Base-by-base conservation (phyloP, 2,113 vertebrate genomes). In the Zingel zingel region DNA sequence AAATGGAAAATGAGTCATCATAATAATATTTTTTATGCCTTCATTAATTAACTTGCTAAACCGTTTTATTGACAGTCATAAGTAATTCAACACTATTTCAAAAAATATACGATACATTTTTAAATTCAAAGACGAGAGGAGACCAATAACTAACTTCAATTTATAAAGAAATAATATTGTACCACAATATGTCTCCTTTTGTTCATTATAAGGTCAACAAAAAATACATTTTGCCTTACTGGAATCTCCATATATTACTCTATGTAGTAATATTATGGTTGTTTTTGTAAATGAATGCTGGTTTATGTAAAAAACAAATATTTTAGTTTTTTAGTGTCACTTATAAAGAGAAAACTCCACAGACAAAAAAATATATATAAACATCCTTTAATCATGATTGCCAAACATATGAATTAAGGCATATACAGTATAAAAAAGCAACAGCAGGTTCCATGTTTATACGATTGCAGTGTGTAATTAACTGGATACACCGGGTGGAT, bases 331-430 rank as follows among this genome's bases (percentile, higher is more conserved):
- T 5, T 54, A 43, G 4, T 18, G 7, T 63, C 16, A 62, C 36
- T 36, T 27, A 1, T 13, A 2, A 62, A 74, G 23, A 74, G 15
- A 79, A 80, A 30, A 36, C 2, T 48, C 13, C 69, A 54, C 43
- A 1, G 0, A 82, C 8, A 68, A 79, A 48, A 19, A 61, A 30
- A 25, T 86, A 79, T 96, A 96, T 95, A 96, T 96, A 97, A 94
- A 93, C 94, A 95, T 95, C 87, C 95, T 97, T 97, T 97, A 97
- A 97, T 99, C 96, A 94, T 98, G 97, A 98, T 99, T 98, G 97
- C 97, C 98, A 96, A 97, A 97, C 97, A 94, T 98, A 96, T 96
- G 97, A 97, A 96, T 99, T 99, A 99, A 99, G 98, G 97, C 98
- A 99, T 96, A 90, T 94, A 96, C 94, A 94, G 97, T 99, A 98